Evolutionary conservation across 2,797 vertebrate genomes (phyloP).

Genomic region (Cryptoprocta ferox): DNA sequence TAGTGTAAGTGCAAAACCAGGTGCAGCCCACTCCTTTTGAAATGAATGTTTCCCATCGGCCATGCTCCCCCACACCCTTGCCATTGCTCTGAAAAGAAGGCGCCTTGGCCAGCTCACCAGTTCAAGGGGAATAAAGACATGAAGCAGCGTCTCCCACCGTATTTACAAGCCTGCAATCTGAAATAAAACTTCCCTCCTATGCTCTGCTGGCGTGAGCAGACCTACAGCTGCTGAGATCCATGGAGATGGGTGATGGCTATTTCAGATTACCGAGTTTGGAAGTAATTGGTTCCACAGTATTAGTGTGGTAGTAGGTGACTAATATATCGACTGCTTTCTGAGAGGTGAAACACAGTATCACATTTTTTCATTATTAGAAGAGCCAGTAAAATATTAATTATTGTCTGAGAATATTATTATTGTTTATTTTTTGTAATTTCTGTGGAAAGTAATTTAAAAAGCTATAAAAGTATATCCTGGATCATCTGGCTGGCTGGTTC

Average conservation of each 20-base stretch:
- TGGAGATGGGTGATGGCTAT: not conserved
- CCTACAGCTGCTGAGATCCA: not conserved
- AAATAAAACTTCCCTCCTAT: fast-evolving
- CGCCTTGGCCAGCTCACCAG: fast-evolving
- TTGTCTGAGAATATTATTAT: not conserved
- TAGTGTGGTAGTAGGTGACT: not conserved
- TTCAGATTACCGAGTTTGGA: not conserved
- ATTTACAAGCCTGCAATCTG: not conserved
- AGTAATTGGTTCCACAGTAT: not conserved
- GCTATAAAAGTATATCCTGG: not conserved
- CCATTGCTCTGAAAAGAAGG: not conserved
- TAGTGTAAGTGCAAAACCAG: not conserved
- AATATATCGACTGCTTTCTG: not conserved
- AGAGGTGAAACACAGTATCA: not conserved
- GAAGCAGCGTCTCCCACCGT: not conserved
- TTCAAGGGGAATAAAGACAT: not conserved
- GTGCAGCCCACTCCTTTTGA: not conserved
- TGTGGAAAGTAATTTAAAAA: not conserved
- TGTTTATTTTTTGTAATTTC: not conserved
- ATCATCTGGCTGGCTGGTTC: not conserved
- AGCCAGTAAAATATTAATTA: not conserved
- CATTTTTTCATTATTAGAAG: not conserved
- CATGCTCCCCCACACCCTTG: not conserved
- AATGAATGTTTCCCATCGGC: not conserved
- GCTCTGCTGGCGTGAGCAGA: not conserved